Conservation (phyloP, 2,113 vertebrate species). For the Apus apus region DNA sequence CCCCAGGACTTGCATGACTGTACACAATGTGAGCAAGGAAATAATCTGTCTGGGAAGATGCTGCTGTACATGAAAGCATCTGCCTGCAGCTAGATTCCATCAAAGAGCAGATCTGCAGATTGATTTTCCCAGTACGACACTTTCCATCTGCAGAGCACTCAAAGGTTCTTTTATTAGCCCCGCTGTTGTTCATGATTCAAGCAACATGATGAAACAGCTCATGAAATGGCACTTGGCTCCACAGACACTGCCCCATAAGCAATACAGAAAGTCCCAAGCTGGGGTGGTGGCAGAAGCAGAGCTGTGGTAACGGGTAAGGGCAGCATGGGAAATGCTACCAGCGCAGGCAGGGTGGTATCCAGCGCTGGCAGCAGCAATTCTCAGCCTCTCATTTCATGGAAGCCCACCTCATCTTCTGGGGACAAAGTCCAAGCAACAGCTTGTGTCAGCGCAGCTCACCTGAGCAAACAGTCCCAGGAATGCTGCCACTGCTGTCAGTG, state of each 20-base stretch:
- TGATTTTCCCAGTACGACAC: conserved; percentile 44
- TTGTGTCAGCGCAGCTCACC: background rate
- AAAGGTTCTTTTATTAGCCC: conserved; percentile 20
- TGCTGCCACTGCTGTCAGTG: fast-evolving
- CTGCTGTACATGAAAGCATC: conserved; percentile 44
- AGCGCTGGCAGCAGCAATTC: fast-evolving
- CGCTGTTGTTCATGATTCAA: background rate
- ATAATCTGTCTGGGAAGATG: conserved; percentile 56
- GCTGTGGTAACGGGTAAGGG: background rate
- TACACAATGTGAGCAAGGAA: conserved; percentile 8
- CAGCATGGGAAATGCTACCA: background rate
- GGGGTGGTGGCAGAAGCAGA: background rate
- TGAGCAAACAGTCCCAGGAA: background rate
- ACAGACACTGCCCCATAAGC: background rate
- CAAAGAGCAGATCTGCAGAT: conserved; percentile 52
- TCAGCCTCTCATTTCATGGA: fast-evolving
- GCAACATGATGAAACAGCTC: background rate
- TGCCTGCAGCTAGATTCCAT: conserved; percentile 54
- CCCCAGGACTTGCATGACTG: background rate
- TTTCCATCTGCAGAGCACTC: conserved; percentile 29
- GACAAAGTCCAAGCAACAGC: background rate
- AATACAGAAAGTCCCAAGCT: background rate
- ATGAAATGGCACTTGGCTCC: background rate
- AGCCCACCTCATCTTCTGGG: background rate
- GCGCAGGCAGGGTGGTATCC: background rate